Evolutionary conservation across 2,888 invertebrate species (phyloP).

Genomic region (Axea sp.): DNA sequence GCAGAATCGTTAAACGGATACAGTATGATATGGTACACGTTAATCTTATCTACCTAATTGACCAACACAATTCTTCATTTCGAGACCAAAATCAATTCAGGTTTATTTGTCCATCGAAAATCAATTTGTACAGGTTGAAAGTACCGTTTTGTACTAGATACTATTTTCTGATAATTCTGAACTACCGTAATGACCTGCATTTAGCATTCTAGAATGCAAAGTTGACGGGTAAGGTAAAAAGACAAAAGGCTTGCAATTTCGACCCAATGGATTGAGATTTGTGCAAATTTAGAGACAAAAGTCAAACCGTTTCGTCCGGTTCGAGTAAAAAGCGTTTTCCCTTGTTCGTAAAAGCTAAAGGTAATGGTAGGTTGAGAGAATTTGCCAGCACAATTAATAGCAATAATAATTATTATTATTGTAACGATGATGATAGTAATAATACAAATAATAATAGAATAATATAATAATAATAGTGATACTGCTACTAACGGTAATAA

Average conservation of each 20-base stretch:
- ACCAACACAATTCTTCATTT: slow-evolving; percentile 39
- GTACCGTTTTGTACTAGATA: slow-evolving; percentile 53
- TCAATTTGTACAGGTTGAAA: slow-evolving; percentile 52
- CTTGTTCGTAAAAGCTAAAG: slow-evolving; percentile 15
- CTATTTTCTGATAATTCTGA: slow-evolving; percentile 30
- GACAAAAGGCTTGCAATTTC: slow-evolving; percentile 32
- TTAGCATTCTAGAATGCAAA: slow-evolving; percentile 28
- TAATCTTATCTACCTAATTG: slow-evolving; percentile 35
- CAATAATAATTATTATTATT: slow-evolving; percentile 76
- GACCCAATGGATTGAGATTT: neutral
- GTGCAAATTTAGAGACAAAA: neutral
- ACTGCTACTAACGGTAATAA: slow-evolving; percentile 71
- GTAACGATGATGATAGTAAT: slow-evolving; percentile 76
- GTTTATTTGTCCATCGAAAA: slow-evolving; percentile 51
- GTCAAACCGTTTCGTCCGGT: neutral
- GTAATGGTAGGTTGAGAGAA: slow-evolving; percentile 39
- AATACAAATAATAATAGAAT: slow-evolving; percentile 76
- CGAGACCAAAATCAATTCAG: slow-evolving; percentile 48
- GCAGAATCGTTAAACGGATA: neutral
- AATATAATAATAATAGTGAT: slow-evolving; percentile 76
- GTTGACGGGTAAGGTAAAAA: slow-evolving; percentile 29
- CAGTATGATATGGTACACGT: neutral
- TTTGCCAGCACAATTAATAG: slow-evolving; percentile 65
- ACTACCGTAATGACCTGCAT: slow-evolving; percentile 49
- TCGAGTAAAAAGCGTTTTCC: slow-evolving; percentile 26